These are phyloP conservation scores for Phrynocephalus guinanensis DNA, from an alignment of 2,797 vertebrate genomes.

Conservation along the genomic window DNA sequence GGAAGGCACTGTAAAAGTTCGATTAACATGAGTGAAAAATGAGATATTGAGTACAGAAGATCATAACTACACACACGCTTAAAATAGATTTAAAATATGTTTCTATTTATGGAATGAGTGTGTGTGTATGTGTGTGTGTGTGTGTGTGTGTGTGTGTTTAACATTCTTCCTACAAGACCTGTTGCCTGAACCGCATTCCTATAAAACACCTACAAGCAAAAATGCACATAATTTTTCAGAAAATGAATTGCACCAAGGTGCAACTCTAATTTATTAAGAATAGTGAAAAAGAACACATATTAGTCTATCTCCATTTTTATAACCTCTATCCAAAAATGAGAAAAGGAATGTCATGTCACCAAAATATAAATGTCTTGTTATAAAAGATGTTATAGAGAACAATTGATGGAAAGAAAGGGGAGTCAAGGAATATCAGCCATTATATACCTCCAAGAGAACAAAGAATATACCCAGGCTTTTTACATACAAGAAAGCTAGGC, in stretches of 20 bases:
- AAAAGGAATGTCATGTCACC: background rate
- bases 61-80: background rate
- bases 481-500: background rate
- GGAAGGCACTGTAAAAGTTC: conserved; percentile 37
- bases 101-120: too few relatives aligned
- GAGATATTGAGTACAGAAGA: conserved; percentile 39
- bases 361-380: conserved; percentile 28
- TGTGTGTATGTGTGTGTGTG: too few relatives aligned
- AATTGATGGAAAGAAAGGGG: background rate
- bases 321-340: conserved; percentile 6
- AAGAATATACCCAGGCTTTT: conserved; percentile 6
- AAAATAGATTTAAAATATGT: background rate
- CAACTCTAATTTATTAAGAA: conserved; percentile 35
- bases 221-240: conserved; percentile 28
- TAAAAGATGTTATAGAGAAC: conserved; percentile 24
- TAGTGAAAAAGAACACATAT: conserved; percentile 7
- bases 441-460: conserved; percentile 11
- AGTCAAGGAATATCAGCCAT: background rate
- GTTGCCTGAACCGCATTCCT: conserved; percentile 39
- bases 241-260: conserved; percentile 35
- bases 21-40: conserved; percentile 18
- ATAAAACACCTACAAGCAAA: conserved; percentile 11
- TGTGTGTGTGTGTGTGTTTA: background rate
- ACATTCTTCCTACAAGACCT: conserved; percentile 22
- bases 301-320: background rate